These are phyloP conservation scores for Sthenelais limicola DNA, from an alignment of 2,888 invertebrate species.

Conservation along the genomic window DNA sequence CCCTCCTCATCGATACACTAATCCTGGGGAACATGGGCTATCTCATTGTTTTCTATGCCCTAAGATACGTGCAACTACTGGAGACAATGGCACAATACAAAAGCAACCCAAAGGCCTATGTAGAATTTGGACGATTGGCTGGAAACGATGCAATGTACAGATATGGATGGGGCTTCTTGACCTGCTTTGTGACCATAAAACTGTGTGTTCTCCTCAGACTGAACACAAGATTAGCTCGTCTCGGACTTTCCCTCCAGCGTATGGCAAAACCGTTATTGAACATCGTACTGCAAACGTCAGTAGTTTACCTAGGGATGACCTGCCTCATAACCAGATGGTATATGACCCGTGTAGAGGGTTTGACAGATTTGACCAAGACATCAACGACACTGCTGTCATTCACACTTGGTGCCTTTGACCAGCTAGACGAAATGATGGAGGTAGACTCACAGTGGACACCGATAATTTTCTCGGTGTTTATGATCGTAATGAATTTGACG, in stretches of 20 bases:
- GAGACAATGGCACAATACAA: neutral
- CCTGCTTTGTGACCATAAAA: neutral
- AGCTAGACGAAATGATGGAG: neutral
- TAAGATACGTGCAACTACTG: neutral
- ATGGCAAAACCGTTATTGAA: neutral
- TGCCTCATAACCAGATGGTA: neutral
- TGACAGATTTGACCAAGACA: neutral
- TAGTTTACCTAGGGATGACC: neutral
- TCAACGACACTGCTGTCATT: neutral
- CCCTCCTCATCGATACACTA: neutral
- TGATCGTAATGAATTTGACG: neutral
- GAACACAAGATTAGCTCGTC: neutral
- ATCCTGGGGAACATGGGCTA: neutral
- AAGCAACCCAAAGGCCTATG: neutral
- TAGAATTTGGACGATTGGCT: constrained; percentile 11
- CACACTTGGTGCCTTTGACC: neutral
- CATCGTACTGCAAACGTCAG: neutral
- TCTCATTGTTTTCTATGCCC: neutral
- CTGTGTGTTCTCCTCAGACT: neutral
- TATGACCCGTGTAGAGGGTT: neutral
- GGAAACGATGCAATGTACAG: neutral
- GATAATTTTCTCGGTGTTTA: neutral
- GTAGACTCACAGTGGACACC: neutral
- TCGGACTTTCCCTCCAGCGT: neutral
- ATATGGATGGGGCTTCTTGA: constrained; percentile 14